Base-by-base conservation (phyloP, 2,888 invertebrate genomes). In the Brenthis hecate region DNA sequence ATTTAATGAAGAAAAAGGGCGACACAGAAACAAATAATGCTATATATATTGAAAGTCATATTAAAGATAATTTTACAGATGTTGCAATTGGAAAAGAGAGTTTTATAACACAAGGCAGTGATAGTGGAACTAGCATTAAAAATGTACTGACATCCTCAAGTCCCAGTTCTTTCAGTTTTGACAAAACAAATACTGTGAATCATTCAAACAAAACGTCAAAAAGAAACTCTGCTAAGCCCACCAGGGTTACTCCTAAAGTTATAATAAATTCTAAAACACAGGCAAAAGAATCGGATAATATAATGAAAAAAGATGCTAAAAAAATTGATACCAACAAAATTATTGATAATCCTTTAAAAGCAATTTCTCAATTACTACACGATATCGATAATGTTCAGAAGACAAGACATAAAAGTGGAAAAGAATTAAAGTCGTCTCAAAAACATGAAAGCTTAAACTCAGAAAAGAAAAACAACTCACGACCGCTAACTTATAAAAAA, bases 361-460 rank as follows among this genome's bases (percentile, higher is more conserved):
- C 90, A 23, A 90, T 92, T 75, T 89, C 91, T 43, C 87, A 90
- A 76, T 73, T 92, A 56, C 78, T 91, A 48, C 87, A 87, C 58
- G 86, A 89, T 75, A 84, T 91, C 67, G 89, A 91, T 54, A 84
- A 82, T 69, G 85, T 87, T 11, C 86, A 89, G 77, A 88, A 85
- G 72, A 81, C 72, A n/a, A 83, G 81, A 73, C 78, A 80, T 28
- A 88, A 79, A 70, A 68, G 70, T 6, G 66, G 54, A n/a, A 65
- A 76, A 14, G 87, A 86, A 32, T 50, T 67, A 4, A 87, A 81
- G 72, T 11, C 69, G 13, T 68, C 63, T 11, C 88, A 79, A 72
- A 88, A 81, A 76, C 5, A 58, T n/a, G 86, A 86, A 23, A 56
- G 68, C 23, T 11, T 68, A n/a, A n/a, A 71, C 1, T 65, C 68